These are phyloP conservation scores for Merluccius polli DNA, from an alignment of 2,797 vertebrate genomes.

Conservation along the genomic window DNA sequence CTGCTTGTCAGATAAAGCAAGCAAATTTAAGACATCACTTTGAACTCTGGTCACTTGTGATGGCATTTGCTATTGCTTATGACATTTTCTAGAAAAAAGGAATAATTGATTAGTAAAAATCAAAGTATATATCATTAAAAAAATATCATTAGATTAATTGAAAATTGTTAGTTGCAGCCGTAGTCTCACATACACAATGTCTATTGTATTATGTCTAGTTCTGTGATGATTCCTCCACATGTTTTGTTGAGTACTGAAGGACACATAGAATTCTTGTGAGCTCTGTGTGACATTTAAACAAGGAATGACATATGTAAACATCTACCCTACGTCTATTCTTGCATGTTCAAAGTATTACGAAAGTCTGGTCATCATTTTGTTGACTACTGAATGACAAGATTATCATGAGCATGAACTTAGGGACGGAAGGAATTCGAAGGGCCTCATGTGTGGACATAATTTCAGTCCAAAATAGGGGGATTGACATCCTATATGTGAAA, in stretches of 20 bases:
- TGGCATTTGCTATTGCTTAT: too few relatives aligned
- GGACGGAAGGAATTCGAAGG: background rate
- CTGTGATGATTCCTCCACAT: background rate
- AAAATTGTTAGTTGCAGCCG: too few relatives aligned
- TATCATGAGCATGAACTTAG: background rate
- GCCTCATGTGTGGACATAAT: background rate
- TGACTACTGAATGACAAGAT: background rate
- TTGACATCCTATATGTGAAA: background rate
- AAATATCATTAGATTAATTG: too few relatives aligned
- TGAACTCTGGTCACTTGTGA: too few relatives aligned
- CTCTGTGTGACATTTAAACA: background rate
- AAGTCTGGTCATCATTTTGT: background rate
- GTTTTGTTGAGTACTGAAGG: background rate
- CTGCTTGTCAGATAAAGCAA: too few relatives aligned
- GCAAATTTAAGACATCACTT: too few relatives aligned
- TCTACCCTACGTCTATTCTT: background rate
- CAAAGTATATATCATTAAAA: too few relatives aligned
- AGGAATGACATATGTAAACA: background rate
- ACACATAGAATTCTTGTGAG: background rate
- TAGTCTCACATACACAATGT: background rate
- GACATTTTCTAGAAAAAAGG: too few relatives aligned
- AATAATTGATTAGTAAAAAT: too few relatives aligned
- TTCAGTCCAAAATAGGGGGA: background rate
- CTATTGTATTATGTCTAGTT: background rate
- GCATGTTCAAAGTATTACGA: background rate